Percentiles rank a stretch among this genome's conserved stretches.
Conservation (phyloP, 2,888 invertebrate genomes). For the Eumacrocentrus americanus region DNA sequence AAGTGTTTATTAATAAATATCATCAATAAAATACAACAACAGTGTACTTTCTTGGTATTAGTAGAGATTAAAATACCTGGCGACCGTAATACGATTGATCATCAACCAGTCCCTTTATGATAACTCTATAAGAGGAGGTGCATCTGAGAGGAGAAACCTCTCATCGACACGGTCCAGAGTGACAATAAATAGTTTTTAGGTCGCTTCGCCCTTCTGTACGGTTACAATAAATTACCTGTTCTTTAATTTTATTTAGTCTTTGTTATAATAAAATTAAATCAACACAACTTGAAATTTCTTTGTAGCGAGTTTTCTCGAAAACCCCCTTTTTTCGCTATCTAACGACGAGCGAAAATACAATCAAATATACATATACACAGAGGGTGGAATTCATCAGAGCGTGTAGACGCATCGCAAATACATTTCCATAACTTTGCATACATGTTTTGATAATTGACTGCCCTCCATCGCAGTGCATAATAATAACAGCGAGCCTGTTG, state of each 20-base stretch:
- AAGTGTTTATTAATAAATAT: too few relatives aligned
- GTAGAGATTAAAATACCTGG: too few relatives aligned
- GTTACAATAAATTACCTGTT: background rate
- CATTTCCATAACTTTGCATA: slow-evolving; percentile 60
- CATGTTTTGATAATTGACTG: slow-evolving; percentile 58
- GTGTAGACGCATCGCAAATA: slow-evolving; percentile 50
- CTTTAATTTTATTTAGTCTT: slow-evolving; percentile 5
- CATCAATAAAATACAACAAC: too few relatives aligned
- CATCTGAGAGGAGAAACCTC: too few relatives aligned
- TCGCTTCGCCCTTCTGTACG: background rate
- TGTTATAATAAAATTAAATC: slow-evolving; percentile 23
- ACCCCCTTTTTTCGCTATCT: slow-evolving; percentile 22
- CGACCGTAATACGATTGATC: too few relatives aligned
- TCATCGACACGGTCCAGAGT: background rate
- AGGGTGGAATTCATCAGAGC: slow-evolving; percentile 30
- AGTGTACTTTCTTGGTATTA: too few relatives aligned
- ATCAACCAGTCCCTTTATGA: too few relatives aligned
- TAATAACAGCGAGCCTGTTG: slow-evolving; percentile 26
- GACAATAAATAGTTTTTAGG: background rate
- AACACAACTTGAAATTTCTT: slow-evolving; percentile 20
- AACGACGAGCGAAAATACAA: slow-evolving; percentile 21
- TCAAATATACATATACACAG: slow-evolving; percentile 25
- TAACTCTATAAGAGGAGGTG: too few relatives aligned
- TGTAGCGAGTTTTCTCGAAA: slow-evolving; percentile 17
- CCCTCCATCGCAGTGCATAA: slow-evolving; percentile 28